phyloP scores from a whole-genome alignment of 1,140 invertebrate species.

The Pseudomyrmex gracilis region DNA sequence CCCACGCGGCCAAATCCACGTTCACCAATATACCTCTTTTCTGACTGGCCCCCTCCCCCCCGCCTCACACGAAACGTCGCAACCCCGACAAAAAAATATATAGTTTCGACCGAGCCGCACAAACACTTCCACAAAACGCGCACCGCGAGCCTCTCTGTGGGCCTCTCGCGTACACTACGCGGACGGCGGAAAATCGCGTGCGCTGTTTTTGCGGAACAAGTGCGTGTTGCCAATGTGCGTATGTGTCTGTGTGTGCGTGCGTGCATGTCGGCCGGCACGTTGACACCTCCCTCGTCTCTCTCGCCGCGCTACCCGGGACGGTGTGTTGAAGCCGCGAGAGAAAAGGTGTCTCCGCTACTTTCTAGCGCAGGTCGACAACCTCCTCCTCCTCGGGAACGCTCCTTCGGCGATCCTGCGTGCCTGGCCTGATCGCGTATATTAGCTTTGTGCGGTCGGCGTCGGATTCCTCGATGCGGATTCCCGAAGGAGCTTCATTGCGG shows the following conservation, averaged over 20 bases:
- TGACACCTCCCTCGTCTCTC: constrained; percentile 11
- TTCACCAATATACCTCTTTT: constrained; percentile 65
- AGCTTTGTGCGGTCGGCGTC: not conserved
- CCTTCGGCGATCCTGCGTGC: constrained; percentile 30
- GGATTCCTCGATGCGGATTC: not conserved
- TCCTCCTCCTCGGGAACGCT: not conserved
- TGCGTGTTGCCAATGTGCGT: constrained; percentile 19
- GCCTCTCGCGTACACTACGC: constrained; percentile 18
- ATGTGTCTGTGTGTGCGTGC: constrained; percentile 6
- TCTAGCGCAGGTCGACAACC: constrained; percentile 26
- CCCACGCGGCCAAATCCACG: constrained; percentile 69
- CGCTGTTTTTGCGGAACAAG: not conserved
- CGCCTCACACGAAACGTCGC: constrained; percentile 42
- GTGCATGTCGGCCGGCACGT: constrained; percentile 43
- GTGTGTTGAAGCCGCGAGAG: constrained; percentile 12
- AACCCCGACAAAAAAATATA: constrained; percentile 20
- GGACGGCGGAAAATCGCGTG: constrained; percentile 13
- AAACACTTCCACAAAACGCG: not conserved
- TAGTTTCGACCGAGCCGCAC: constrained; percentile 9
- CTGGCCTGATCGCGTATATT: not conserved
- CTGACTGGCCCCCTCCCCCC: constrained; percentile 50
- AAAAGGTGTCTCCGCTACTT: constrained; percentile 1
- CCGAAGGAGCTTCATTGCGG: constrained; percentile 3
- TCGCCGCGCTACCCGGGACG: not conserved
- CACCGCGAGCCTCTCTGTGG: too few species aligned